Conservation (phyloP, 2,797 vertebrate genomes). For the Microtus agrestis region DNA sequence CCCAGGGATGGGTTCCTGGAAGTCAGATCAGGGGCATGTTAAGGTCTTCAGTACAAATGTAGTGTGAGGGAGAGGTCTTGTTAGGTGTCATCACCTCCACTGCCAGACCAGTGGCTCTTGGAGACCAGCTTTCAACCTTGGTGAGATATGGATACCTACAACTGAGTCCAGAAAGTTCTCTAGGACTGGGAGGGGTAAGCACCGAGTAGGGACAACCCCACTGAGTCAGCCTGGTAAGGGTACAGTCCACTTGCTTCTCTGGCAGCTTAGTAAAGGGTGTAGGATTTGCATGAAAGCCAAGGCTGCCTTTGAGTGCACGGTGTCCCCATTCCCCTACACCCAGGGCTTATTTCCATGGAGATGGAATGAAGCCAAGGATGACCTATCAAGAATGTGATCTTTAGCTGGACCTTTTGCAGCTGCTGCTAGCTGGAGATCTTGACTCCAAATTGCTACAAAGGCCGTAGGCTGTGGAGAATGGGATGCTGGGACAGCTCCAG, state of each 20-base stretch:
- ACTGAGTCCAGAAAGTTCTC: constrained; percentile 17
- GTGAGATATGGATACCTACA: neutral
- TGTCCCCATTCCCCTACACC: neutral
- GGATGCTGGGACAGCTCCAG: neutral
- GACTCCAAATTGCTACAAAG: neutral
- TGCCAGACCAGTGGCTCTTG: neutral
- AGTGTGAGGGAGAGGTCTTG: neutral
- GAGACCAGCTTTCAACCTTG: neutral
- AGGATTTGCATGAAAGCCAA: neutral
- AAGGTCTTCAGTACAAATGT: neutral
- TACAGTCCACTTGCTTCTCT: neutral
- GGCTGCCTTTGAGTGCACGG: neutral
- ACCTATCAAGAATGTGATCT: neutral
- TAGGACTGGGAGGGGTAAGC: neutral
- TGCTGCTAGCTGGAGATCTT: neutral
- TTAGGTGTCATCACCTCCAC: neutral
- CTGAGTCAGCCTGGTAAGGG: neutral
- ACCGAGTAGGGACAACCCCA: neutral
- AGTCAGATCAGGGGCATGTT: neutral
- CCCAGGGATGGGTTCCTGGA: neutral
- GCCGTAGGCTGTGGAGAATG: neutral
- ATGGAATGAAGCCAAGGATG: neutral
- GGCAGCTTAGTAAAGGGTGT: neutral
- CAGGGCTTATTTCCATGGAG: constrained; percentile 1
- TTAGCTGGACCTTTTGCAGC: neutral